phyloP scores from a whole-genome alignment of 2,113 vertebrate species.

The Cololabis saira region DNA sequence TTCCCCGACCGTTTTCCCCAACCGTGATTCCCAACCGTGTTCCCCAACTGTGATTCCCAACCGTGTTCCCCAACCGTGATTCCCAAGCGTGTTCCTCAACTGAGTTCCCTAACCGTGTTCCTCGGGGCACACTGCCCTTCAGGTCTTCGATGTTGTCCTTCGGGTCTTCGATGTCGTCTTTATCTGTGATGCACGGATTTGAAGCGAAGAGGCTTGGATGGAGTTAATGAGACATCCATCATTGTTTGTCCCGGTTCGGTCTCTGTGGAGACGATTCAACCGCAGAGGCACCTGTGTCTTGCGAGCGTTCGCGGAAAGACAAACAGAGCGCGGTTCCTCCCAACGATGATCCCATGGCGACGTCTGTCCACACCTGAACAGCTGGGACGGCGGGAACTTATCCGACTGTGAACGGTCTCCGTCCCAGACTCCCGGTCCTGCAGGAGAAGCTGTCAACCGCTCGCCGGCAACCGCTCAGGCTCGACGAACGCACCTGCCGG shows the following conservation, averaged over 20 bases:
- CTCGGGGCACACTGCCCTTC: too few relatives aligned
- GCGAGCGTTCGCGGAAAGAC: constrained; percentile 34
- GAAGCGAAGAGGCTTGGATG: neutral
- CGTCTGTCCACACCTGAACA: constrained; percentile 50
- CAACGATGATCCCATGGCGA: constrained; percentile 57
- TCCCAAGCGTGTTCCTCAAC: too few relatives aligned
- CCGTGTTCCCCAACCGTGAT: too few relatives aligned
- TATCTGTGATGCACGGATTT: constrained; percentile 10
- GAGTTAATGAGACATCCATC: constrained; percentile 32
- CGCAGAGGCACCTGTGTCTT: constrained; percentile 53
- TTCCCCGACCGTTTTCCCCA: too few relatives aligned
- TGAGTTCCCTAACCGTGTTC: too few relatives aligned
- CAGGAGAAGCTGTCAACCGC: constrained; percentile 53
- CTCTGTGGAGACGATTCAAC: constrained; percentile 48
- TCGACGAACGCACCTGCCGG: constrained; percentile 53
- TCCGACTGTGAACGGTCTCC: constrained; percentile 57
- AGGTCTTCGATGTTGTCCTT: too few relatives aligned
- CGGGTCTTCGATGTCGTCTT: too few relatives aligned
- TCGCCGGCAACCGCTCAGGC: constrained; percentile 56
- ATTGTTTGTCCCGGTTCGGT: constrained; percentile 39
- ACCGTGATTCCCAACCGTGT: too few relatives aligned
- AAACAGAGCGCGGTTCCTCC: constrained; percentile 40
- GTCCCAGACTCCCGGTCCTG: constrained; percentile 45
- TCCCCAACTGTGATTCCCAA: too few relatives aligned
- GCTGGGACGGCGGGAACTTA: constrained; percentile 62